phyloP scores from a whole-genome alignment of 2,888 invertebrate genomes.

The Phrixothrix hirtus region DNA sequence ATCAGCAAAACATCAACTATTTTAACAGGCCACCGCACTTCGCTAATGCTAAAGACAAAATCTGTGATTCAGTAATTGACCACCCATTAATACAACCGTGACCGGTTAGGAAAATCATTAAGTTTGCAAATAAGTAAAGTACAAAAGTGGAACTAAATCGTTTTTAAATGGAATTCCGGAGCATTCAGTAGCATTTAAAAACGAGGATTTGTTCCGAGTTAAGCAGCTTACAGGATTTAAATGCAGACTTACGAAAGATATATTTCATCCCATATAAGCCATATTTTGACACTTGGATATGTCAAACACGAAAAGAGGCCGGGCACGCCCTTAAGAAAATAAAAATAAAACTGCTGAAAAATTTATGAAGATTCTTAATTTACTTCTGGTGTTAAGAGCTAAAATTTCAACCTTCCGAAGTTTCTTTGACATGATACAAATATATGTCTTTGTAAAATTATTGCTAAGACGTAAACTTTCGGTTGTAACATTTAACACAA shows the following conservation, averaged over 20 bases:
- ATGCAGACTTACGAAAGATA: conserved; percentile 16
- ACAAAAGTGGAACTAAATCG: conserved; percentile 23
- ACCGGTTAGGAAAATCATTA: too few relatives aligned
- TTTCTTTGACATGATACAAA: too few relatives aligned
- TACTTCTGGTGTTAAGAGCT: conserved; percentile 17
- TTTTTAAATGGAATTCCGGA: conserved; percentile 22
- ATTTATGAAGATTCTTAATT: conserved; percentile 20
- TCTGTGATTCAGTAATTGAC: too few relatives aligned
- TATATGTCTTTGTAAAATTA: too few relatives aligned
- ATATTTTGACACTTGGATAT: conserved; percentile 33
- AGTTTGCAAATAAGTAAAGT: conserved; percentile 10
- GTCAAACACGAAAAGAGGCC: conserved; percentile 30
- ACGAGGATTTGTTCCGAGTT: conserved; percentile 9
- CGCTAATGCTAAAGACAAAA: too few relatives aligned
- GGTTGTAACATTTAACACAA: too few relatives aligned
- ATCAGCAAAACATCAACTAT: too few relatives aligned
- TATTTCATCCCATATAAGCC: conserved; percentile 26
- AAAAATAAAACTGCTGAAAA: conserved; percentile 21
- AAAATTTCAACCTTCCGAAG: too few relatives aligned
- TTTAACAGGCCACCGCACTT: too few relatives aligned
- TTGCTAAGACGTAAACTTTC: too few relatives aligned
- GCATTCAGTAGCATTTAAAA: conserved; percentile 22
- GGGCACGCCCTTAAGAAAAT: conserved; percentile 18
- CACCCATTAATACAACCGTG: too few relatives aligned
- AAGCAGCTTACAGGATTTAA: conserved; percentile 24